phyloP scores from a whole-genome alignment of 2,797 vertebrate species.

The Enteromius thamalakanensis region DNA sequence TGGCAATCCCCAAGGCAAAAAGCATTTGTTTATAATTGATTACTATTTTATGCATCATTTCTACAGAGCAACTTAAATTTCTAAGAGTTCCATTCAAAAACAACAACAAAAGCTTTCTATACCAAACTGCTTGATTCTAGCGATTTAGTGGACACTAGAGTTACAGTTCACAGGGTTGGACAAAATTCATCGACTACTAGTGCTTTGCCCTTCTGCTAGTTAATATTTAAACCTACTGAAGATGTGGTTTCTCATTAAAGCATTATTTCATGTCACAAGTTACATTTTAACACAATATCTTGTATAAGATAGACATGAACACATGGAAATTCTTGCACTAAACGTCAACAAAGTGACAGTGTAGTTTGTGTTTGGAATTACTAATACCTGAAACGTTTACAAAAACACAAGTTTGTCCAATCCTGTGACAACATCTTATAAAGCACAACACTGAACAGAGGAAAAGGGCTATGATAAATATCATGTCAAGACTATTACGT shows the following conservation, averaged over 20 bases:
- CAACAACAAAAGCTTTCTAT: fast-evolving
- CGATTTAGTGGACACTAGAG: conserved; percentile 29
- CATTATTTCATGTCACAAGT: not conserved
- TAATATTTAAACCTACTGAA: not conserved
- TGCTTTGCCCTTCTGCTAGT: not conserved
- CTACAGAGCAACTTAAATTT: not conserved
- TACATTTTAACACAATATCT: not conserved
- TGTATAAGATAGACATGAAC: not conserved
- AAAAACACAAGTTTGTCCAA: conserved; percentile 40
- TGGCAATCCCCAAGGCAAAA: not conserved
- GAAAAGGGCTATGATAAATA: not conserved
- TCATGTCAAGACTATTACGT: conserved; percentile 2
- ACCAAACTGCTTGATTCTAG: conserved; percentile 15
- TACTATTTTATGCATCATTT: not conserved
- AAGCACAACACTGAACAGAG: conserved; percentile 14
- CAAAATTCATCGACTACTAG: not conserved
- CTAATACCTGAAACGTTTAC: not conserved
- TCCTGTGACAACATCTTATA: conserved; percentile 29
- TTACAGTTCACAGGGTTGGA: conserved; percentile 36
- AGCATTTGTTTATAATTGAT: not conserved
- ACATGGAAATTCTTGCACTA: not conserved
- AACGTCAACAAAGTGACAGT: not conserved
- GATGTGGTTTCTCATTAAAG: not conserved
- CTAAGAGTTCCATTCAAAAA: not conserved
- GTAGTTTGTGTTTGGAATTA: not conserved